Base-by-base conservation (phyloP, 2,888 invertebrate genomes). In the Nemoura dubitans region DNA sequence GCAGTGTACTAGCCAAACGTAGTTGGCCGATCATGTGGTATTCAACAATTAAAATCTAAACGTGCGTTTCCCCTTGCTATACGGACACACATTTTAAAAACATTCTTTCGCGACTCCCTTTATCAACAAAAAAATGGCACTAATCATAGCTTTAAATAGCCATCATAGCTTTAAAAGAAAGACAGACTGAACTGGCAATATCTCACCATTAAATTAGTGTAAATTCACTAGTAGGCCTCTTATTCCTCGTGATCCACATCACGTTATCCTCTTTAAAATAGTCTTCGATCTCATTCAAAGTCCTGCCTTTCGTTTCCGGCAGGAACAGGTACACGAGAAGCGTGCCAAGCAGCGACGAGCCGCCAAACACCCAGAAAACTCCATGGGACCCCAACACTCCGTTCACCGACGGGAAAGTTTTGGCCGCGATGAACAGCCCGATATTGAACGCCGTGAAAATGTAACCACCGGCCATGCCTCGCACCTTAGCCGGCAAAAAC, bases 271-370 rank as follows among this genome's bases (percentile, higher is more conserved):
- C 94, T 89, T 94, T 93, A 90, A 96, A 96, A 91, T 96, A 96
- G 91, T 96, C 95, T 91, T 96, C 96, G 89, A 96, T 96, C 91
- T 96, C 94, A 86, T 94, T 92, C 78, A 96, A 91, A 6, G 94
- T 94, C 87, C 94, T 93, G 76, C 95, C 94, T 90, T 95, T 96
- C 0, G 96, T 96, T 91, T 96, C 96, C 14, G 96, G 96, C 76
- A 96, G 91, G 87, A 95, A 92, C 0, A 96, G 91, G 90, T 94
- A 96, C 87, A 96, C 92, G 85, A 95, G 94, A 0, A 95, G 85
- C 0, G 95, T 94, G 0, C 95, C 94, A 14, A 95, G 88, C 0
- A 94, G 89, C 0, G 96, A 94, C 0, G 95, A 93, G 0, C 92
- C 91, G 0, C 95, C 95, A 89, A 96, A 96, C n/a, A 95, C 91